phyloP scores from a whole-genome alignment of 2,113 vertebrate genomes.

The Caretta caretta region DNA sequence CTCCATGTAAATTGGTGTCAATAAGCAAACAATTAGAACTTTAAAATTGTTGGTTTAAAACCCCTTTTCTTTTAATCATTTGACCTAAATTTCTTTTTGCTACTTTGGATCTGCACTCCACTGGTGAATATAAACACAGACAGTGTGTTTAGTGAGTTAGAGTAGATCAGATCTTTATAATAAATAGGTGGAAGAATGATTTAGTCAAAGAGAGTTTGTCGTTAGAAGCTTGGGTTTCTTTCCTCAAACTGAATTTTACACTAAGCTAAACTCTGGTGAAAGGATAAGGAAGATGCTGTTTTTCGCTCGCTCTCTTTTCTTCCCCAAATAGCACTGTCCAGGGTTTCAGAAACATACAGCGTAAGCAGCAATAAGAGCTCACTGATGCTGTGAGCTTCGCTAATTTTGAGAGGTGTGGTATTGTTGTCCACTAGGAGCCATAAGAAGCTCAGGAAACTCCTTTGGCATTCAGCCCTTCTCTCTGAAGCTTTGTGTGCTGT shows the following conservation, averaged over 20 bases:
- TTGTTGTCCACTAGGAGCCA: neutral
- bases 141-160: conserved; percentile 25
- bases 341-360: neutral
- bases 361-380: neutral
- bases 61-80: conserved; percentile 55
- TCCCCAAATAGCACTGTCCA: neutral
- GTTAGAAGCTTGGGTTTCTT: neutral
- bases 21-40: conserved; percentile 80
- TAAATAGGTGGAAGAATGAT: conserved; percentile 4
- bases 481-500: neutral
- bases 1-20: conserved; percentile 77
- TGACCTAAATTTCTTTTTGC: conserved; percentile 60
- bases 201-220: neutral
- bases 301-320: neutral
- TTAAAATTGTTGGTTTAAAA: conserved; percentile 69
- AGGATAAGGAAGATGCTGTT: neutral
- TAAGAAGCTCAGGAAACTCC: neutral
- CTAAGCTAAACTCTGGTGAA: neutral
- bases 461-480: neutral
- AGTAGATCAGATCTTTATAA: conserved; percentile 33
- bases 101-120: conserved; percentile 30
- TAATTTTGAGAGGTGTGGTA: conserved; percentile 34
- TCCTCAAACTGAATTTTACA: conserved; percentile 8
- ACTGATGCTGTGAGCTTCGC: conserved; percentile 21
- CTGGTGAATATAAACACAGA: neutral